These are phyloP conservation scores for Trisateles emortualis DNA, from an alignment of 2,888 invertebrate species.

Conservation along the genomic window DNA sequence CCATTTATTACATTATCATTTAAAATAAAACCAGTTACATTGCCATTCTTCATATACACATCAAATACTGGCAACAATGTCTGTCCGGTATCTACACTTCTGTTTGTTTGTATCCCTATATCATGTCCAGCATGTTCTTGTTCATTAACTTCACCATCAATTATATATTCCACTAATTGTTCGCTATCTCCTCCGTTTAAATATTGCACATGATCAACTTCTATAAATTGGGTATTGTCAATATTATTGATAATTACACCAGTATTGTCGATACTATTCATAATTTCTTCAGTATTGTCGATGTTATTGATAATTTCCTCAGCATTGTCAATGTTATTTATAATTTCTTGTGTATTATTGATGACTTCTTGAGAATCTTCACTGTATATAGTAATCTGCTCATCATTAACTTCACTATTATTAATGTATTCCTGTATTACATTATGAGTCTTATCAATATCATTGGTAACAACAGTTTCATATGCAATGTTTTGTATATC, in stretches of 20 bases:
- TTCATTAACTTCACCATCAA: slow-evolving; percentile 19
- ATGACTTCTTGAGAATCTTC: neutral
- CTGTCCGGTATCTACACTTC: slow-evolving; percentile 32
- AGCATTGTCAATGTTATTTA: no score
- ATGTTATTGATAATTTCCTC: no score
- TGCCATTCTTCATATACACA: slow-evolving; percentile 59
- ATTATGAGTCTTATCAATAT: slow-evolving; percentile 15
- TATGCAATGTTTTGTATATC: slow-evolving; percentile 38
- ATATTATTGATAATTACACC: no score
- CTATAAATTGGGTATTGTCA: no score
- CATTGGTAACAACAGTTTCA: slow-evolving; percentile 42
- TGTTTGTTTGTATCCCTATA: slow-evolving; percentile 42
- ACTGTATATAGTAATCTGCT: slow-evolving; percentile 1
- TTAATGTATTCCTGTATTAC: slow-evolving; percentile 24
- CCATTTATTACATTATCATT: slow-evolving; percentile 40
- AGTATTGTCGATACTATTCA: no score
- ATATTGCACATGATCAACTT: slow-evolving; percentile 32
- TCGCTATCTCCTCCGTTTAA: slow-evolving; percentile 22
- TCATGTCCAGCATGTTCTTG: slow-evolving; percentile 28
- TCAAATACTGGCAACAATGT: slow-evolving; percentile 56
- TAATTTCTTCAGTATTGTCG: no score
- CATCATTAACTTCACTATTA: neutral
- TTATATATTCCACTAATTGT: slow-evolving; percentile 24
- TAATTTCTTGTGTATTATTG: no score
- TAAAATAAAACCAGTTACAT: slow-evolving; percentile 56